These are phyloP conservation scores for Aplodontia rufa DNA, from an alignment of 2,113 vertebrate species.

Conservation along the genomic window DNA sequence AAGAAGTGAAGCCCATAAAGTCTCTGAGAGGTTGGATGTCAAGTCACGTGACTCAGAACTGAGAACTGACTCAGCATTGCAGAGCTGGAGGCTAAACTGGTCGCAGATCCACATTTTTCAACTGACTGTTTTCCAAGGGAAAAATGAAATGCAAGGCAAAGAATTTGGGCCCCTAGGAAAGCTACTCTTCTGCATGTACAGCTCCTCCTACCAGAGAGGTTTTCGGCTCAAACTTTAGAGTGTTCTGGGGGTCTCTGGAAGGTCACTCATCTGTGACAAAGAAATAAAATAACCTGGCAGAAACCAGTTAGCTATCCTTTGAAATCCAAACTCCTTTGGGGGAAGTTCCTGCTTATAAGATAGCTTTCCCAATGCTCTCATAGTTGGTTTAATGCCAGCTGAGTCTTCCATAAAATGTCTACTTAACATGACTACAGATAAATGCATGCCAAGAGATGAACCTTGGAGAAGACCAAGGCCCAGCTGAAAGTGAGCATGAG, in stretches of 20 bases:
- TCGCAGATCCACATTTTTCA: neutral
- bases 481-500: neutral
- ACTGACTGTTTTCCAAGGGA: neutral
- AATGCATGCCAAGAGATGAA: neutral
- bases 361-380: neutral
- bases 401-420: neutral
- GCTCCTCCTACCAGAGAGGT: neutral
- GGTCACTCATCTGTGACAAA: neutral
- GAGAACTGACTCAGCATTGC: too few species aligned
- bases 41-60: neutral
- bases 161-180: neutral
- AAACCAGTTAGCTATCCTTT: neutral
- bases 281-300: neutral
- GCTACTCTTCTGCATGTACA: neutral
- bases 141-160: neutral
- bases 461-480: neutral
- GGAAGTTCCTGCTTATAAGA: neutral
- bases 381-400: neutral
- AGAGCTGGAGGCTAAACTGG: neutral
- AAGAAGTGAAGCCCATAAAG: neutral
- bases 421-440: neutral
- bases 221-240: neutral
- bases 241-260: neutral
- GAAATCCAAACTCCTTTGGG: neutral
- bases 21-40: neutral